These are phyloP conservation scores for Aplocera efformata DNA, from an alignment of 2,888 invertebrate genomes.

Conservation along the genomic window DNA sequence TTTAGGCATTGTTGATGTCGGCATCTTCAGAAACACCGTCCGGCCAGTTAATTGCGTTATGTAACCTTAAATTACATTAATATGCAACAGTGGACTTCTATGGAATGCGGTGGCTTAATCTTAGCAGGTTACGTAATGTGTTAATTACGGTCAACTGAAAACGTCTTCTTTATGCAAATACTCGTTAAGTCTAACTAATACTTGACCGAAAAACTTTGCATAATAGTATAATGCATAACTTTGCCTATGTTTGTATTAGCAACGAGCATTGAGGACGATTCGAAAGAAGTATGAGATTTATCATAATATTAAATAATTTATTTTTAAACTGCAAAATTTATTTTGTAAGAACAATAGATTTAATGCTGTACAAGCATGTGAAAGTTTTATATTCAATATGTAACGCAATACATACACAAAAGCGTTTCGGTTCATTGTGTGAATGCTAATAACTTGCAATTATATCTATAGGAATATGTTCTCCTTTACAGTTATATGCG, in stretches of 20 bases:
- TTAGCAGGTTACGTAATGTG: slow-evolving; percentile 26
- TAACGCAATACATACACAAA: slow-evolving; percentile 24
- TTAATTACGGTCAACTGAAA: slow-evolving; percentile 37
- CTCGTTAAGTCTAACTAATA: slow-evolving; percentile 33
- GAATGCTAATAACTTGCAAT: slow-evolving; percentile 41
- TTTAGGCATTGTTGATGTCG: slow-evolving; percentile 1
- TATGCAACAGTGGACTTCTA: slow-evolving; percentile 17
- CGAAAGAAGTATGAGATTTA: slow-evolving; percentile 7
- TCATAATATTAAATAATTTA: too few species aligned
- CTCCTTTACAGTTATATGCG: slow-evolving; percentile 42
- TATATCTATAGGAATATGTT: slow-evolving; percentile 36
- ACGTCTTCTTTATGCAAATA: slow-evolving; percentile 46
- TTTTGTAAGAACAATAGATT: too few species aligned
- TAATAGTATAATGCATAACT: slow-evolving; percentile 39
- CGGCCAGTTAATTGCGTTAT: slow-evolving; percentile 17
- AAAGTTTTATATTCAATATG: slow-evolving; percentile 32
- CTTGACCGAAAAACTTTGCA: slow-evolving; percentile 41
- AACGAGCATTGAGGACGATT: slow-evolving; percentile 5
- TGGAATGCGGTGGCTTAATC: slow-evolving; percentile 28
- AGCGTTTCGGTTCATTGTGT: slow-evolving; percentile 29
- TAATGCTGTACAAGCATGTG: slow-evolving; percentile 26
- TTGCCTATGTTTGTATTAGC: slow-evolving; percentile 10
- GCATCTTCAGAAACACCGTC: slow-evolving; percentile 7
- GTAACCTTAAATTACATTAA: slow-evolving; percentile 30
- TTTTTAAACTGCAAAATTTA: too few species aligned